These are phyloP conservation scores for Zaprionus obscuricornis DNA, from an alignment of 2,888 invertebrate genomes.

Conservation along the genomic window DNA sequence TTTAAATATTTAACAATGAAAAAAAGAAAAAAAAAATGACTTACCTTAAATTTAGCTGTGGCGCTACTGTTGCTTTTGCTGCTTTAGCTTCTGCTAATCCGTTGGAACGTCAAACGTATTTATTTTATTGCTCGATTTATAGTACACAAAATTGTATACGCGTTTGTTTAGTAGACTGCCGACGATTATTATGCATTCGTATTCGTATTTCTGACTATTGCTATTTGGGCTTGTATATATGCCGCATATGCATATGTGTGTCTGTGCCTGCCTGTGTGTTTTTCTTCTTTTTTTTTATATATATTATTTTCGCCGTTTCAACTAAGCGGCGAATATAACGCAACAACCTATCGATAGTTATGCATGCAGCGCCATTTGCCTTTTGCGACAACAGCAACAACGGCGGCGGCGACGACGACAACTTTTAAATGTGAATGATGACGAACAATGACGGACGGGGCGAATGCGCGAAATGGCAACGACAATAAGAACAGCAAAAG, in stretches of 20 bases:
- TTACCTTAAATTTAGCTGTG: no score
- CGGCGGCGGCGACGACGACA: constrained; percentile 42
- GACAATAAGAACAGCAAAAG: constrained; percentile 7
- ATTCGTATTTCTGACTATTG: no score
- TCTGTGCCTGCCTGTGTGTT: no score
- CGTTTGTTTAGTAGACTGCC: no score
- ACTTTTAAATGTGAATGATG: constrained; percentile 62
- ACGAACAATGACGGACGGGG: constrained; percentile 67
- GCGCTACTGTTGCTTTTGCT: no score
- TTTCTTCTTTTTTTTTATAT: constrained; percentile 2
- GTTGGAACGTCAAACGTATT: constrained; percentile 29
- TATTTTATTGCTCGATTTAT: no score
- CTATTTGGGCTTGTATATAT: no score
- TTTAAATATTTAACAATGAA: no score
- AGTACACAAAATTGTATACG: no score
- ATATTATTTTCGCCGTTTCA: constrained; percentile 3
- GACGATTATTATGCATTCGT: no score
- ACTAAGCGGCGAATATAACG: constrained; percentile 29
- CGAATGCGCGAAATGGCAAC: constrained; percentile 44
- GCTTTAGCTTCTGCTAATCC: constrained; percentile 54
- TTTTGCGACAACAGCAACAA: constrained; percentile 55
- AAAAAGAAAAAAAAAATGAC: no score
- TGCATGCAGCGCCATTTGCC: constrained; percentile 66
- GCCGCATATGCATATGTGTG: no score
- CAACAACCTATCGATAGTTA: constrained; percentile 66